Percentiles rank a stretch among this genome's conserved stretches.
Conservation (phyloP, 2,797 vertebrate species). For the Pipistrellus nathusii region DNA sequence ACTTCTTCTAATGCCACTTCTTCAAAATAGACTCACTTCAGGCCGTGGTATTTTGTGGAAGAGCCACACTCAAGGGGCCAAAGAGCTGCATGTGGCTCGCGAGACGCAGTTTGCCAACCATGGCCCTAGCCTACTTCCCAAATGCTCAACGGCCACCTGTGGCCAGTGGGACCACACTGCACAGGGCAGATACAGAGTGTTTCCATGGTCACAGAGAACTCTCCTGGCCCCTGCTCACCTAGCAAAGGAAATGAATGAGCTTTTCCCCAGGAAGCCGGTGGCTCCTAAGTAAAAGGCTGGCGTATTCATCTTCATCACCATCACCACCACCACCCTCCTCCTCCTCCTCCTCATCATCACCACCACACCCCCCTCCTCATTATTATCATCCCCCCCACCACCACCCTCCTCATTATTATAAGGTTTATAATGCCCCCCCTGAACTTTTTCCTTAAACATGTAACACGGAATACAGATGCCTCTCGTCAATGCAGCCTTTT, state of each 20-base stretch:
- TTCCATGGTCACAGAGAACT: not conserved
- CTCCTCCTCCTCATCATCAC: no score
- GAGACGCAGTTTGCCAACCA: no score
- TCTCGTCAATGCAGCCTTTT: not conserved
- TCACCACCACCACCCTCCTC: no score
- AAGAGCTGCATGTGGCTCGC: no score
- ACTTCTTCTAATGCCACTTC: no score
- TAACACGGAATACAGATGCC: not conserved
- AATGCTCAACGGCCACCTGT: not conserved
- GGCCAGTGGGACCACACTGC: accelerated
- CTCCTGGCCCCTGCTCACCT: accelerated
- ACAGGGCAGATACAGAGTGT: not conserved
- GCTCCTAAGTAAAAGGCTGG: not conserved
- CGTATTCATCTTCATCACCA: not conserved
- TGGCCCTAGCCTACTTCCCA: no score
- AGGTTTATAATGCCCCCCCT: not conserved
- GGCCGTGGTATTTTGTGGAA: no score
- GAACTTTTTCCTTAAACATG: not conserved
- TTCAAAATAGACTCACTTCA: no score
- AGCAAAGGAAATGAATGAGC: not conserved
- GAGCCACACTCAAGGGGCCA: no score
- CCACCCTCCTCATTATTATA: not conserved
- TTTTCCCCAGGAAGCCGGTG: not conserved
- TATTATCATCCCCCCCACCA: no score
- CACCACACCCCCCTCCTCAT: not conserved